Evolutionary conservation across 2,113 vertebrate genomes (phyloP), one percentile per base, ranked within the genome.

Genomic region (Dermatemys mawii): DNA sequence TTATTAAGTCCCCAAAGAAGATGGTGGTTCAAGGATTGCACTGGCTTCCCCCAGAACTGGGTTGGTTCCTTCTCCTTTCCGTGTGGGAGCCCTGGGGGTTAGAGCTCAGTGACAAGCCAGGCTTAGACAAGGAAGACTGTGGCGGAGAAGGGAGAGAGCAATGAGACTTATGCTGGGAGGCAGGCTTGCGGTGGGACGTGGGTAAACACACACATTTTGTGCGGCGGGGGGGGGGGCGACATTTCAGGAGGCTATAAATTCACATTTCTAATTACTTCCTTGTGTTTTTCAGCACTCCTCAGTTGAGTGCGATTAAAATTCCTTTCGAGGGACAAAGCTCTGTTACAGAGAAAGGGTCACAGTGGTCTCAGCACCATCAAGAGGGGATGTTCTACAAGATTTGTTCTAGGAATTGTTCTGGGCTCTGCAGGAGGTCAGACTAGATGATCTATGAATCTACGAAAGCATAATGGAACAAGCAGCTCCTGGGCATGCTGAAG

Each of bases 301-400:
- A 94, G 95, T 98, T 93, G 96, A 96, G 95, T 96, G 97, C 96
- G 97, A 98, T 98, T 98, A 98, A 98, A 97, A 98, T 97, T 95
- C 97, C 94, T 95, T 97, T 95, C 91, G 85, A 95, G 95, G 90
- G 90, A 96, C 96, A 95, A 95, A 6, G 13, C 70, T 94, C 94
- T 80, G 87, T 11, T 21, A 78, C 48, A 48, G 60, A 41, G 83
- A 90, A 50, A 35, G 84, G 89, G 90, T 79, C 29, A 38, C 5
- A 11, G 44, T 49, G 49, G 70, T n/a, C 29, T 41, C 51, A 84
- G 78, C 81, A 70, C 19, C 63, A n/a, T 67, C 35, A 22, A 38
- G 63, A 70, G n/a, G n/a, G 35, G 35, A 70, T 19, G 35, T 70
- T 38, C 35, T 70, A 38, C 38, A 70, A 70, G 19, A 38, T 38